phyloP scores from a whole-genome alignment of 2,113 vertebrate species.

The Actinemys pallida region DNA sequence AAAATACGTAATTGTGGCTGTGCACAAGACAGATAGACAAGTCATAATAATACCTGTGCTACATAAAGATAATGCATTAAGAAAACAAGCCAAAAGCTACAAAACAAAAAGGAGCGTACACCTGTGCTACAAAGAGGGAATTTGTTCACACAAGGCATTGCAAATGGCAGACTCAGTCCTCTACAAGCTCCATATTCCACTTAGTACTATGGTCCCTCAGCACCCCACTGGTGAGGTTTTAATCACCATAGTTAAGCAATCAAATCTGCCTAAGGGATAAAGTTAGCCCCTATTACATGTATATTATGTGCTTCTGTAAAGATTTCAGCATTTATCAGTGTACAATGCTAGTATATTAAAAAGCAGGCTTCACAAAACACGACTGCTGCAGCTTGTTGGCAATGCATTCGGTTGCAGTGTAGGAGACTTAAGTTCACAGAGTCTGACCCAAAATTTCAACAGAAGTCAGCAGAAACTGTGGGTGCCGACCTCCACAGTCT shows the following conservation, averaged over 20 bases:
- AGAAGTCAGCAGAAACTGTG: not conserved
- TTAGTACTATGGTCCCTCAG: fast-evolving
- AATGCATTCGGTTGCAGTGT: not conserved
- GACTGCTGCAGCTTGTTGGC: not conserved
- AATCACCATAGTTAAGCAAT: not conserved
- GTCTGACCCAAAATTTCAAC: not conserved
- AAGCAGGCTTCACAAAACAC: not conserved
- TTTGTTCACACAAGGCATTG: fast-evolving
- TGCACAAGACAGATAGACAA: not conserved
- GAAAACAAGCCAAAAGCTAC: not conserved
- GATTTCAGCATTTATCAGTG: not conserved
- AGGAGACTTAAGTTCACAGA: not conserved
- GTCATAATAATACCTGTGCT: fast-evolving
- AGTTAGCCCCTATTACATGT: not conserved
- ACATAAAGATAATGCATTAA: not conserved
- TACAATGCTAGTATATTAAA: not conserved
- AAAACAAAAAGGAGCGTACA: not conserved
- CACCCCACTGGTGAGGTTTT: not conserved
- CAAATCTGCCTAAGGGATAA: not conserved
- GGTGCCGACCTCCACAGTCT: not conserved
- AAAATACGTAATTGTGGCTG: not conserved
- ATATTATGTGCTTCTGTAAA: not conserved
- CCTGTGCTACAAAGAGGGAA: not conserved
- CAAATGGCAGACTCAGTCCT: not conserved
- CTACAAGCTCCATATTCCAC: not conserved